These are phyloP conservation scores for Jordanella pulchra DNA, from an alignment of 2,797 vertebrate genomes.

Conservation along the genomic window DNA sequence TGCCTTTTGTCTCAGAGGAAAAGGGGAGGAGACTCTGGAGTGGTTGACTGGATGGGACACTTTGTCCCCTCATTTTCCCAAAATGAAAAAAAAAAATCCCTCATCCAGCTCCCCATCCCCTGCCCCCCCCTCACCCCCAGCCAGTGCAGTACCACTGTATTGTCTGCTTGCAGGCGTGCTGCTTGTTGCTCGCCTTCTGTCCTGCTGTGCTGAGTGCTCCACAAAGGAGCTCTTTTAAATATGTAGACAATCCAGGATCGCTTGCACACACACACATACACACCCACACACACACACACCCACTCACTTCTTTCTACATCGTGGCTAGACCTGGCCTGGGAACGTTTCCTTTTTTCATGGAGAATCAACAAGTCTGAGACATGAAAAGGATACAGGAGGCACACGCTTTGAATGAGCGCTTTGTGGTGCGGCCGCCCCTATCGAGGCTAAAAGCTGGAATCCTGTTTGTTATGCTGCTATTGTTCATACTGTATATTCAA, in stretches of 20 bases:
- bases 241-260: conserved; percentile 76
- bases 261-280: conserved; percentile 32
- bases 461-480: conserved; percentile 43
- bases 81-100: conserved; percentile 33
- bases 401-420: conserved; percentile 33
- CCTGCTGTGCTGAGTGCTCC: conserved; percentile 73
- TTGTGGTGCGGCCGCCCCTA: conserved; percentile 24
- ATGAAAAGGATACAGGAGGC: conserved; percentile 56
- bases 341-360: conserved; percentile 58
- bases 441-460: conserved; percentile 50
- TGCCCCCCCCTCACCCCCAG: conserved; percentile 28
- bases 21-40: conserved; percentile 51
- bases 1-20: conserved; percentile 76
- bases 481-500: conserved; percentile 39
- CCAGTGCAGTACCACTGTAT: conserved; percentile 79
- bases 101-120: conserved; percentile 1
- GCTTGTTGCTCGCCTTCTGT: conserved; percentile 85
- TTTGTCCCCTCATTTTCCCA: conserved; percentile 48
- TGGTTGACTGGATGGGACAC: conserved; percentile 71
- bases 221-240: conserved; percentile 80
- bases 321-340: conserved; percentile 54
- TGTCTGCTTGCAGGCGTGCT: conserved; percentile 77
- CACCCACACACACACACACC: conserved; percentile 36
- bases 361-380: conserved; percentile 72
- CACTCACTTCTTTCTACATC: conserved; percentile 44